phyloP scores from a whole-genome alignment of 2,888 invertebrate genomes.

The Cephus pygmeus region DNA sequence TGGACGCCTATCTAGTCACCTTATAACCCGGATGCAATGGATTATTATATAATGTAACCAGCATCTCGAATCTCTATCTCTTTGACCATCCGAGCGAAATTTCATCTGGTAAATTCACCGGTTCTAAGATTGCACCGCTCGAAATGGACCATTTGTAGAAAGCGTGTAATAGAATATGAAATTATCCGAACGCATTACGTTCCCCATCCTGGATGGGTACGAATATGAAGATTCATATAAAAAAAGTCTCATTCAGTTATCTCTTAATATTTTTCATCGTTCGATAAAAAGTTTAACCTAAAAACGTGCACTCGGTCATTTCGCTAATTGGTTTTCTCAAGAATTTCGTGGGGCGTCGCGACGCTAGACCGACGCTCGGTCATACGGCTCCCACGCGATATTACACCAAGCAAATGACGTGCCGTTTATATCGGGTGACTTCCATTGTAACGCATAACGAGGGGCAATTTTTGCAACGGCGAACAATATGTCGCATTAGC shows the following conservation, averaged over 20 bases:
- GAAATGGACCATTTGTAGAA: background rate
- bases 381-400: background rate
- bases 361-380: background rate
- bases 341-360: background rate
- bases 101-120: background rate
- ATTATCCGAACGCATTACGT: background rate
- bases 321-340: background rate
- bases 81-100: background rate
- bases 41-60: constrained; percentile 13
- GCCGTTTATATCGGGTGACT: constrained; percentile 36
- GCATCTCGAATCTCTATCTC: background rate
- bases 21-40: constrained; percentile 26
- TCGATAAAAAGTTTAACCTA: background rate
- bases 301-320: background rate
- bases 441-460: constrained; percentile 49
- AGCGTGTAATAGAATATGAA: background rate
- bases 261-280: background rate
- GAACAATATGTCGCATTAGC: constrained; percentile 65
- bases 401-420: background rate
- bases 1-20: constrained; percentile 17
- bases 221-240: background rate
- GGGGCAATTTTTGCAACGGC: constrained; percentile 60
- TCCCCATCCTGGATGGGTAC: background rate
- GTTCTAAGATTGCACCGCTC: background rate
- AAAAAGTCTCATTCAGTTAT: background rate